phyloP scores from a whole-genome alignment of 2,113 vertebrate species.

The Rhipidura dahli region DNA sequence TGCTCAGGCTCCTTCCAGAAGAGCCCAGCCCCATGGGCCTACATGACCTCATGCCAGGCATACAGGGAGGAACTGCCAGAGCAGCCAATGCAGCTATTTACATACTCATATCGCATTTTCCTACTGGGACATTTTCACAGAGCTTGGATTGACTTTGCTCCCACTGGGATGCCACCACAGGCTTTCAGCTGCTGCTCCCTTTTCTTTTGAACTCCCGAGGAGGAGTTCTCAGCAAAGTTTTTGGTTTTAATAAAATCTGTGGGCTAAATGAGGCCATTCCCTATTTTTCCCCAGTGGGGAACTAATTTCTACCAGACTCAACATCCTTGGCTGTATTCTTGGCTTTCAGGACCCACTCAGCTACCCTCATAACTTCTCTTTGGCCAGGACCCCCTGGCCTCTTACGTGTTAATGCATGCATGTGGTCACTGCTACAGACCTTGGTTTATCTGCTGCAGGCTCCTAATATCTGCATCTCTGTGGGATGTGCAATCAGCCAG shows the following conservation, averaged over 20 bases:
- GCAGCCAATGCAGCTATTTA: not conserved
- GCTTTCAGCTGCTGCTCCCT: not conserved
- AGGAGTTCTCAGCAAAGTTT: not conserved
- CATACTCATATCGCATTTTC: rapidly evolving
- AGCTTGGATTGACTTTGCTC: not conserved
- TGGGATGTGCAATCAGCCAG: not conserved
- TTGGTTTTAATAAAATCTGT: not conserved
- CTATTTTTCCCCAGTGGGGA: not conserved
- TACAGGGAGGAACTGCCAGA: not conserved
- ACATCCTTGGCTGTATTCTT: not conserved
- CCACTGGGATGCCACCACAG: not conserved
- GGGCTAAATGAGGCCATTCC: not conserved
- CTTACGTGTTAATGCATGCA: rapidly evolving
- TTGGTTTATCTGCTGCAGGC: not conserved
- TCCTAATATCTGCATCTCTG: not conserved
- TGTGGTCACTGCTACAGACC: not conserved
- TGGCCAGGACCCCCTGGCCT: not conserved
- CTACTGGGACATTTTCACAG: not conserved
- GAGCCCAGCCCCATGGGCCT: not conserved
- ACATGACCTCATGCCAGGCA: not conserved
- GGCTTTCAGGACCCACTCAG: not conserved
- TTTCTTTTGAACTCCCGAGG: not conserved
- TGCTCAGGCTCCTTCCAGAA: not conserved
- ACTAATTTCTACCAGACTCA: not conserved
- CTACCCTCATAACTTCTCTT: not conserved